A percentile compares a stretch with the other conserved stretches of the same genome.
Conservation (phyloP, 2,113 vertebrate species). For the Rhinoderma darwinii region DNA sequence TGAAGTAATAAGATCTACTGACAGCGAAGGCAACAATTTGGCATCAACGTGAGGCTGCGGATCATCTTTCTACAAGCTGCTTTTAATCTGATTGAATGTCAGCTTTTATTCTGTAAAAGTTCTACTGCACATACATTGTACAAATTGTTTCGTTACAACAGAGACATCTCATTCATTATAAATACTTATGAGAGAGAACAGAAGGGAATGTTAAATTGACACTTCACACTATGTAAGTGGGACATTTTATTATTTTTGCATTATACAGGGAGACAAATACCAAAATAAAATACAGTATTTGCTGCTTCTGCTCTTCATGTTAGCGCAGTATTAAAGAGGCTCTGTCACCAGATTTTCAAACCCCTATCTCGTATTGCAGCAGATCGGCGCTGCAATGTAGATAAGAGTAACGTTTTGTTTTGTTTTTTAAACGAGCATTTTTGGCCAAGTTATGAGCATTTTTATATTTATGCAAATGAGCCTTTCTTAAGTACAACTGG, state of each 20-base stretch:
- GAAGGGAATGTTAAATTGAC: constrained; percentile 8
- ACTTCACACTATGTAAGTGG: neutral
- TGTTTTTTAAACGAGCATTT: too few relatives aligned
- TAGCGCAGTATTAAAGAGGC: too few relatives aligned
- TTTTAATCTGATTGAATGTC: constrained; percentile 27
- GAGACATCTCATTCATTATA: constrained; percentile 19
- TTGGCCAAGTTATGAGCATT: too few relatives aligned
- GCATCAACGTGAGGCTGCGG: neutral
- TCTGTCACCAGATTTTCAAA: too few relatives aligned
- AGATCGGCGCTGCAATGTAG: too few relatives aligned
- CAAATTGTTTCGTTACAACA: neutral
- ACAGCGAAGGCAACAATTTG: constrained; percentile 13
- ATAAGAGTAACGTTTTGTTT: too few relatives aligned
- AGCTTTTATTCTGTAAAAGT: neutral
- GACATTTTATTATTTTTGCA: neutral
- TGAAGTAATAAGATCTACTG: constrained; percentile 37
- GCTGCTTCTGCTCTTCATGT: neutral
- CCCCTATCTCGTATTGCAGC: too few relatives aligned
- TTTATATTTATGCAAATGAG: too few relatives aligned
- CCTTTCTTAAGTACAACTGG: too few relatives aligned
- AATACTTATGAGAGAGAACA: neutral
- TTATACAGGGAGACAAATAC: neutral
- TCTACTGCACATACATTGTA: neutral
- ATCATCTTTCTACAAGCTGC: constrained; percentile 27
- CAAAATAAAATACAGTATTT: neutral